Evolutionary conservation across 2,888 invertebrate genomes (phyloP), one percentile per base, ranked within the genome.

Genomic region (Choreutis nemorana): DNA sequence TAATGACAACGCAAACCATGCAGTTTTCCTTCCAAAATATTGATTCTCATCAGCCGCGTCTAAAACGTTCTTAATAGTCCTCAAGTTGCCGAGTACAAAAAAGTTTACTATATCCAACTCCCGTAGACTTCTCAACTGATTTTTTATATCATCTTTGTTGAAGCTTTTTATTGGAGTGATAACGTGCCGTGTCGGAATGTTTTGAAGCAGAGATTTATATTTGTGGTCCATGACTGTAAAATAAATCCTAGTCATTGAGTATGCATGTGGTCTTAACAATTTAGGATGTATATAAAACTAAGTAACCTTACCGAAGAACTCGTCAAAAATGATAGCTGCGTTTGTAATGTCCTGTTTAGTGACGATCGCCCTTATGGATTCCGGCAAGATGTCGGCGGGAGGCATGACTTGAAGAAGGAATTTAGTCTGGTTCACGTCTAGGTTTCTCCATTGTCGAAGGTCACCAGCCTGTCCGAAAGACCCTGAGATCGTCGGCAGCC

Each of bases 271-370:
- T n/a, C n/a, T n/a, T n/a, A n/a, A n/a, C n/a, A n/a, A n/a, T n/a
- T n/a, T n/a, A n/a, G n/a, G n/a, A n/a, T n/a, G n/a, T n/a, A 6
- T 13, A 6, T 14, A 30, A 6, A 5, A 18, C 5, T 18, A 18
- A 18, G 18, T 18, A 8, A 36, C 56, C 81, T 52, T 60, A 91
- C 91, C 87, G 55, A 94, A 95, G 21, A 87, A 86, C 13, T 89
- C 85, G 50, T 97, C 96, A 57, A 91, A 96, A 25, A 97, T 81
- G 27, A 97, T 91, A 4, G 93, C 96, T 8, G 94, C 94, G 55
- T 94, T 94, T 3, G 91, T 91, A 31, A 96, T 91, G 52, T 94
- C 93, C 66, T 94, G 89, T 39, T 86, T 83, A 0, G 84, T 79
- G 3, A 93, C 90, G 42, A 96, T 85, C 24, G 91, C 88, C 31